Conservation (phyloP, 2,113 vertebrate genomes). For the Rhegmatorhina hoffmannsi region DNA sequence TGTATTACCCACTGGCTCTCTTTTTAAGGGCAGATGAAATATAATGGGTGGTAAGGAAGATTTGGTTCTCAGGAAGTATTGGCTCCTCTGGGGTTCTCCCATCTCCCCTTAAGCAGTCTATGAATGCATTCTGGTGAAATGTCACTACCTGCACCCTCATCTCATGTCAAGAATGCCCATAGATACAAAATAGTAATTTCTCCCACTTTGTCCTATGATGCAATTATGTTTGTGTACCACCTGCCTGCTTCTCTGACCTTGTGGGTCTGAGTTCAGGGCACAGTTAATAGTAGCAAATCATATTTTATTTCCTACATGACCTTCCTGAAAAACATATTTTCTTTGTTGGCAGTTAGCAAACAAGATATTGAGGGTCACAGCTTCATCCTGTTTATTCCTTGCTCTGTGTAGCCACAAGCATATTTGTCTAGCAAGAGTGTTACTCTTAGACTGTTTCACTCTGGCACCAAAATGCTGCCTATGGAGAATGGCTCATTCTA, state of each 20-base stretch:
- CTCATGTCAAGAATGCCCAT: neutral
- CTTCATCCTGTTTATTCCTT: neutral
- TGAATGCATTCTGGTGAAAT: neutral
- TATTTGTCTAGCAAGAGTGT: neutral
- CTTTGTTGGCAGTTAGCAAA: neutral
- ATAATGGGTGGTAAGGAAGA: fast-evolving
- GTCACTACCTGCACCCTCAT: fast-evolving
- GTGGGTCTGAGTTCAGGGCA: neutral
- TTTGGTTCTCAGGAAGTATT: neutral
- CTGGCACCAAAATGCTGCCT: neutral
- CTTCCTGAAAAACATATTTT: neutral
- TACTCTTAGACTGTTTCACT: neutral
- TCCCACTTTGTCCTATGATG: neutral
- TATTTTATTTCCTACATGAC: neutral
- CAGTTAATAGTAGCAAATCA: neutral
- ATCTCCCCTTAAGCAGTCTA: neutral
- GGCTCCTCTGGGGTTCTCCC: neutral
- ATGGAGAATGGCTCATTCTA: conserved; percentile 21
- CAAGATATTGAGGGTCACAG: neutral
- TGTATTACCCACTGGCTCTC: fast-evolving
- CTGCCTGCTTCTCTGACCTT: neutral
- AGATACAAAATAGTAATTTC: neutral
- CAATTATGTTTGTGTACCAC: neutral
- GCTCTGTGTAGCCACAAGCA: neutral
- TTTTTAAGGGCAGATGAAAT: neutral